Percentiles rank a stretch among this genome's conserved stretches.
Conservation (phyloP, 1,140 invertebrate species). For the Drosophila micromelanica region DNA sequence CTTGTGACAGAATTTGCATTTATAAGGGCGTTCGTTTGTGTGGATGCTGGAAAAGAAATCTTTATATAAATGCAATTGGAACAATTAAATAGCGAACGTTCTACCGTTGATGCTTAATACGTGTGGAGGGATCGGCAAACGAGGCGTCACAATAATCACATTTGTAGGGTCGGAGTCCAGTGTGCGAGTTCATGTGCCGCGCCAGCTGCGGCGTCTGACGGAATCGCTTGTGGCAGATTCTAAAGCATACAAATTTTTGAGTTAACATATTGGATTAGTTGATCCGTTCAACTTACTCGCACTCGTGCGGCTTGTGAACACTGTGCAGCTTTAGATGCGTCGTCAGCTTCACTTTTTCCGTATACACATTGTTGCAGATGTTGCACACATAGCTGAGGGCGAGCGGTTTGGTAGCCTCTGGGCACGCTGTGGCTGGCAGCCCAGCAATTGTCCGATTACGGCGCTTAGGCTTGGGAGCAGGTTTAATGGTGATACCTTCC, state of each 20-base stretch:
- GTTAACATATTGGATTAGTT: too few species aligned
- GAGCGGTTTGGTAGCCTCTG: neutral
- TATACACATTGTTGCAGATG: constrained; percentile 64
- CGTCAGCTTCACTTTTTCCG: constrained; percentile 55
- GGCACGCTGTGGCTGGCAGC: neutral
- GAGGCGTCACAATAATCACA: constrained; percentile 87
- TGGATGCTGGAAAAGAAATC: constrained; percentile 59
- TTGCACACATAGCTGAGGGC: constrained; percentile 44
- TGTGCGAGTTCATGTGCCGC: constrained; percentile 80
- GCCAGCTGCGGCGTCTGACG: constrained; percentile 69
- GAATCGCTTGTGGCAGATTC: constrained; percentile 79
- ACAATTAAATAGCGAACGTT: neutral
- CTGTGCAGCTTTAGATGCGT: constrained; percentile 67
- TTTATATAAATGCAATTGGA: neutral
- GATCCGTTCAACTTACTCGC: constrained; percentile 64
- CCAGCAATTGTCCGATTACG: neutral
- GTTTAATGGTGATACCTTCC: constrained; percentile 39
- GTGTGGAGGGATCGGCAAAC: constrained; percentile 87
- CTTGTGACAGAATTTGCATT: constrained; percentile 67
- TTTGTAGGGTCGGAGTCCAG: constrained; percentile 72
- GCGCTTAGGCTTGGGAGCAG: neutral
- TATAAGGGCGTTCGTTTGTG: constrained; percentile 76
- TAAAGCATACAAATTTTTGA: constrained; percentile 16
- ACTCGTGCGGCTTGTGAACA: constrained; percentile 71
- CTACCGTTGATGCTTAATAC: constrained; percentile 86